phyloP scores from a whole-genome alignment of 2,113 vertebrate genomes.

The Acanthisitta chloris region DNA sequence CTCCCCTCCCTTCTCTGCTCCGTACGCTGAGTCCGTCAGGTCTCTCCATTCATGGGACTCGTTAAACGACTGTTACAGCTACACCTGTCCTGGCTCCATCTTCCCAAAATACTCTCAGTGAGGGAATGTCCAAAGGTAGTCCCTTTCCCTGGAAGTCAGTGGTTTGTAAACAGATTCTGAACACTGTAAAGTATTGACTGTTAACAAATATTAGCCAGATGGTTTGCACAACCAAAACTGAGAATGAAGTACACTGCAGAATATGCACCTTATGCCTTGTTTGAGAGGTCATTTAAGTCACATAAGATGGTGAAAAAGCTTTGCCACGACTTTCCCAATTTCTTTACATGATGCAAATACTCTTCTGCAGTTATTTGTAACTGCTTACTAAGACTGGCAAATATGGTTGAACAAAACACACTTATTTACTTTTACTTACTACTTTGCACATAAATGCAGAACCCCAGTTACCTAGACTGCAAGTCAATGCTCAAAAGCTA shows the following conservation, averaged over 20 bases:
- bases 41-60: neutral
- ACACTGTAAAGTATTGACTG: neutral
- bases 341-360: neutral
- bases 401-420: neutral
- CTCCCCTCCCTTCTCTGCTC: neutral
- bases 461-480: neutral
- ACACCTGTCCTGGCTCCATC: neutral
- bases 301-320: neutral
- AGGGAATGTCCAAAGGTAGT: neutral
- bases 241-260: neutral
- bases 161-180: neutral
- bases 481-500: neutral
- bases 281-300: neutral
- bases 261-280: neutral
- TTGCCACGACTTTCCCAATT: neutral
- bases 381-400: neutral
- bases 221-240: neutral
- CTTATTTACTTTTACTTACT: neutral
- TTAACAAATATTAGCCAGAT: neutral
- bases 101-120: neutral
- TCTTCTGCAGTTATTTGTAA: neutral
- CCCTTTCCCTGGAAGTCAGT: neutral
- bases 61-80: neutral
- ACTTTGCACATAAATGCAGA: neutral
- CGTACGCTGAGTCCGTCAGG: neutral